These are phyloP conservation scores for Cylloceria caligata DNA, from an alignment of 2,888 invertebrate species.

Conservation along the genomic window DNA sequence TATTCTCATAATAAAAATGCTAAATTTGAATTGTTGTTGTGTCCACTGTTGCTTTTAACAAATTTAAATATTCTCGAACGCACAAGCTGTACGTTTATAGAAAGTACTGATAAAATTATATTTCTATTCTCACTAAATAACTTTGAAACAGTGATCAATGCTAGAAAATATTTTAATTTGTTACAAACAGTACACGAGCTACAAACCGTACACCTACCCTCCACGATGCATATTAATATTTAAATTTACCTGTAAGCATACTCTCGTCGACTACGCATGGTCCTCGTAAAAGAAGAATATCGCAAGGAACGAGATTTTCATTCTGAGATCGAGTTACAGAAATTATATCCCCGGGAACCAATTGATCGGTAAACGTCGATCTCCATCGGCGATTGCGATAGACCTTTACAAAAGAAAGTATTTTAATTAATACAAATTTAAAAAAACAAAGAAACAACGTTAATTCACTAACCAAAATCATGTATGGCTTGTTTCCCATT, in stretches of 20 bases:
- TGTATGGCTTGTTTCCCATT: conserved; percentile 99
- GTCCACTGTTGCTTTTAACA: too few species aligned
- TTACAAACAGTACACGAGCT: too few species aligned
- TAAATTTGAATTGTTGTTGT: too few species aligned
- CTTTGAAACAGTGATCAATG: too few species aligned
- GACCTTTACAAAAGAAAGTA: conserved; percentile 86
- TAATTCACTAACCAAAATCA: conserved; percentile 87
- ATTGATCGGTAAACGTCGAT: conserved; percentile 92
- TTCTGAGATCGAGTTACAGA: conserved; percentile 95
- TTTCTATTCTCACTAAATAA: too few species aligned
- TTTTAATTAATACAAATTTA: conserved; percentile 12
- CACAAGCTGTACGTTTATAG: too few species aligned
- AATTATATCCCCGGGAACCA: conserved; percentile 98
- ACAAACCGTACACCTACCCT: too few species aligned
- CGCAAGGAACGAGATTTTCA: conserved; percentile 98
- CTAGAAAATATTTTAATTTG: too few species aligned
- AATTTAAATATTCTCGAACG: too few species aligned
- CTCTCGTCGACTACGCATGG: conserved; percentile 99
- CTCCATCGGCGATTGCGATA: conserved; percentile 97
- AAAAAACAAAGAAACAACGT: neutral
- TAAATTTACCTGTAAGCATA: conserved; percentile 94
- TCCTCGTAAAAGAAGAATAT: conserved; percentile 96
- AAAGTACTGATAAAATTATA: too few species aligned
- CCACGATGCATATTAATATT: too few species aligned
- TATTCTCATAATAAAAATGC: too few species aligned